phyloP scores from a whole-genome alignment of 2,113 vertebrate species.

The Nothoprocta perdicaria region DNA sequence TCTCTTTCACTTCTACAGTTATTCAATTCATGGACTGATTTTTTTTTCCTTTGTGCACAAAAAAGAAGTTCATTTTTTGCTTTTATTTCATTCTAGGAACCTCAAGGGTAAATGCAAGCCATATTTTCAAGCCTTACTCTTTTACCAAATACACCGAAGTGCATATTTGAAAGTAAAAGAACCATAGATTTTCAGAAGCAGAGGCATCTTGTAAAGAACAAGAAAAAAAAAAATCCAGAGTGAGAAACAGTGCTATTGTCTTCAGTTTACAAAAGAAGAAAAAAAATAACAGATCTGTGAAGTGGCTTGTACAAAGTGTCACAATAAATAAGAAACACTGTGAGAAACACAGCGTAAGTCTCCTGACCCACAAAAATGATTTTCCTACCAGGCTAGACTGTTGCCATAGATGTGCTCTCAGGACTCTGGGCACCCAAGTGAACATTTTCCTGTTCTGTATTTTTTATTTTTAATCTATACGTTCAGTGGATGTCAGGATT shows the following conservation, averaged over 20 bases:
- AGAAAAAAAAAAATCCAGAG: constrained; percentile 9
- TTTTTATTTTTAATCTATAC: background rate
- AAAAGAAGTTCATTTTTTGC: background rate
- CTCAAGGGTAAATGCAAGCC: background rate
- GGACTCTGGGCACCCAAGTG: background rate
- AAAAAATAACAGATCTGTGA: background rate
- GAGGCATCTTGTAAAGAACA: constrained; percentile 17
- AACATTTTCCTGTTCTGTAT: background rate
- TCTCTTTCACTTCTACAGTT: background rate
- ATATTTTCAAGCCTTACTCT: constrained; percentile 10
- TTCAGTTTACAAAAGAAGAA: background rate
- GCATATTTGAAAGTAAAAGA: background rate
- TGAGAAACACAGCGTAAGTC: background rate
- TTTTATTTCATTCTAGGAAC: background rate
- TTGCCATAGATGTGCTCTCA: background rate
- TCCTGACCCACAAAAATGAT: background rate
- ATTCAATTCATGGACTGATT: background rate
- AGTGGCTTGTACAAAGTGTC: background rate
- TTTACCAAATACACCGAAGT: background rate
- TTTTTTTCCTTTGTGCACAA: background rate
- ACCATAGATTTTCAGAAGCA: constrained; percentile 18
- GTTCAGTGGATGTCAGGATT: fast-evolving
- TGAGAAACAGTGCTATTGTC: background rate
- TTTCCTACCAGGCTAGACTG: background rate
- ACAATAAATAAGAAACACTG: constrained; percentile 2